Conservation (phyloP, 2,888 invertebrate genomes). For the Epiperipatus broadwayi region DNA sequence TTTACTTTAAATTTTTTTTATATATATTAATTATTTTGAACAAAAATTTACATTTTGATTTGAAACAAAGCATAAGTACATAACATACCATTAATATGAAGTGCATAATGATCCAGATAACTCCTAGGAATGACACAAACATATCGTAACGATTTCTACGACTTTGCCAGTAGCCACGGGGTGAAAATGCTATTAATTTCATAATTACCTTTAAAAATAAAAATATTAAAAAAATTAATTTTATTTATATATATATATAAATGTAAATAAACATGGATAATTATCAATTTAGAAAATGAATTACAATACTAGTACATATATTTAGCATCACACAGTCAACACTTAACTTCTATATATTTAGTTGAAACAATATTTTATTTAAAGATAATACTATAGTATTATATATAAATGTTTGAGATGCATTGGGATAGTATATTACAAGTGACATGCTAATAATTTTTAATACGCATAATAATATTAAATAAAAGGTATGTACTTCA, state of each 20-base stretch:
- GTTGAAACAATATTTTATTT: too few relatives aligned
- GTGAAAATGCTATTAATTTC: constrained; percentile 95
- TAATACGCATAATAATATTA: too few relatives aligned
- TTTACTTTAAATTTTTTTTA: too few relatives aligned
- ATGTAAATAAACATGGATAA: background rate
- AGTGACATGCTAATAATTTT: too few relatives aligned
- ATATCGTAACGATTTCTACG: constrained; percentile 91
- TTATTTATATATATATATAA: too few relatives aligned
- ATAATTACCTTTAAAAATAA: constrained; percentile 51
- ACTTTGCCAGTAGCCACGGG: constrained; percentile 94
- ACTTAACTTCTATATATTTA: too few relatives aligned
- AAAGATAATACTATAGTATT: too few relatives aligned
- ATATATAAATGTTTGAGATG: too few relatives aligned
- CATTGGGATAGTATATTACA: too few relatives aligned
- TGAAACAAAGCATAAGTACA: constrained; percentile 14
- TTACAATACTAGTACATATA: background rate
- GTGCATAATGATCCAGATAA: constrained; percentile 89
- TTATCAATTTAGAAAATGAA: too few relatives aligned
- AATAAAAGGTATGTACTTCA: too few relatives aligned
- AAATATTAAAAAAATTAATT: constrained; percentile 7
- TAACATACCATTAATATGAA: constrained; percentile 52
- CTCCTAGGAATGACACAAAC: constrained; percentile 84
- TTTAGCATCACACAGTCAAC: too few relatives aligned
- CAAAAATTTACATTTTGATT: background rate
- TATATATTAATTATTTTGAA: background rate